Evolutionary conservation across 2,113 vertebrate genomes (phyloP).

Genomic region (Uria lomvia): DNA sequence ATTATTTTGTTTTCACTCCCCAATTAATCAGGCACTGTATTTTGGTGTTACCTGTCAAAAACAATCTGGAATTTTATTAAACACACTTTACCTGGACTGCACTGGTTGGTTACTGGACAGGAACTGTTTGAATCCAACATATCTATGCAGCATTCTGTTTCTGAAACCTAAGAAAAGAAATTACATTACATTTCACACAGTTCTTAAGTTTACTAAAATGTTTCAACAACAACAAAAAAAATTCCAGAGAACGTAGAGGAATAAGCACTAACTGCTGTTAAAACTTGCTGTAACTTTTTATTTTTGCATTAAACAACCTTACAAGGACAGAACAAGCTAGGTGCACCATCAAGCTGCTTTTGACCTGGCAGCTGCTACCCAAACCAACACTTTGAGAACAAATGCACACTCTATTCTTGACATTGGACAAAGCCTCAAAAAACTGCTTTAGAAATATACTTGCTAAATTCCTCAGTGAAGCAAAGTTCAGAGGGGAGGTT

Average conservation of each 20-base stretch:
- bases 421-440: not conserved
- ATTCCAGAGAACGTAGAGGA: not conserved
- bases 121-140: slow-evolving; percentile 75
- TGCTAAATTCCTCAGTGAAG: not conserved
- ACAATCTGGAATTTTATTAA: not conserved
- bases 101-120: slow-evolving; percentile 79
- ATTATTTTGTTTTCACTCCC: not conserved
- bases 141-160: slow-evolving; percentile 81
- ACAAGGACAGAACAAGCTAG: not conserved
- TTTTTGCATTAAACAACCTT: not conserved
- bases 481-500: not conserved
- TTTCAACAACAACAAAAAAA: not conserved
- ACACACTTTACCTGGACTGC: slow-evolving; percentile 83
- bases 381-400: not conserved
- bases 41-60: not conserved
- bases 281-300: not conserved
- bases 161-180: slow-evolving; percentile 37
- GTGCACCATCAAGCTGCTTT: not conserved
- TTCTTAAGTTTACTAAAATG: not conserved
- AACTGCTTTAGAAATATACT: not conserved
- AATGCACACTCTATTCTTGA: not conserved
- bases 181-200: not conserved
- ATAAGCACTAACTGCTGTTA: not conserved
- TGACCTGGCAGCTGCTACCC: not conserved
- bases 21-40: not conserved